These are phyloP conservation scores for Microtus ochrogaster DNA, from an alignment of 2,113 vertebrate genomes.

Conservation along the genomic window DNA sequence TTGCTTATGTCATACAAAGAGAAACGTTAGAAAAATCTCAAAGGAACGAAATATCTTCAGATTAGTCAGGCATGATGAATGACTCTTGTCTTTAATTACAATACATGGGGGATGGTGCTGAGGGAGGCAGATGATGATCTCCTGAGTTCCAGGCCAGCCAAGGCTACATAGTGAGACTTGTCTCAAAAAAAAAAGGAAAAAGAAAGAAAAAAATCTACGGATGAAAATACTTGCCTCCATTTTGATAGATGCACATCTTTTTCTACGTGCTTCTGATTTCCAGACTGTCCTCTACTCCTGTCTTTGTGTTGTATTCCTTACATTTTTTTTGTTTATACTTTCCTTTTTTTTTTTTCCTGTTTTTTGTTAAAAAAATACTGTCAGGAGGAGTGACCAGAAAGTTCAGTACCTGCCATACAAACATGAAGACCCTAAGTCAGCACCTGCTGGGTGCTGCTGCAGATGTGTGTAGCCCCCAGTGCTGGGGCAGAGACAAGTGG, in stretches of 20 bases:
- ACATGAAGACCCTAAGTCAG: too few species aligned
- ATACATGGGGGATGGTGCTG: background rate
- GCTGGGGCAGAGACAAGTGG: background rate
- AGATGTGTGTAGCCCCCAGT: too few species aligned
- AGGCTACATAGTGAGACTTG: background rate
- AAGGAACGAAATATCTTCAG: background rate
- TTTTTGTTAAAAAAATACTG: background rate
- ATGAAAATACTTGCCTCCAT: background rate
- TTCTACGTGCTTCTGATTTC: background rate
- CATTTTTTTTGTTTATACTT: background rate
- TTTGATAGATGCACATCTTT: background rate
- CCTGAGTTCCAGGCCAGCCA: background rate
- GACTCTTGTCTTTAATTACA: background rate
- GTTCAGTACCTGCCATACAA: background rate
- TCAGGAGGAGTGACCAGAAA: too few species aligned
- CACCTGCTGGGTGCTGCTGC: too few species aligned
- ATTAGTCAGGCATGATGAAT: background rate
- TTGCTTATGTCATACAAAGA: background rate
- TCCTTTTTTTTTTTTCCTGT: slow-evolving; percentile 8
- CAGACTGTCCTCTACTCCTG: background rate
- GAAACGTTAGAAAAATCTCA: background rate
- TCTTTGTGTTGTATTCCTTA: background rate
- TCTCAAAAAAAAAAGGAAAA: background rate
- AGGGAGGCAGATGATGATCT: background rate
- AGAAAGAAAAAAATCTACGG: background rate